A percentile compares a stretch with the other conserved stretches of the same genome.
These are phyloP conservation scores for Megaceryle torquata DNA, from an alignment of 2,113 vertebrate genomes.

Conservation along the genomic window DNA sequence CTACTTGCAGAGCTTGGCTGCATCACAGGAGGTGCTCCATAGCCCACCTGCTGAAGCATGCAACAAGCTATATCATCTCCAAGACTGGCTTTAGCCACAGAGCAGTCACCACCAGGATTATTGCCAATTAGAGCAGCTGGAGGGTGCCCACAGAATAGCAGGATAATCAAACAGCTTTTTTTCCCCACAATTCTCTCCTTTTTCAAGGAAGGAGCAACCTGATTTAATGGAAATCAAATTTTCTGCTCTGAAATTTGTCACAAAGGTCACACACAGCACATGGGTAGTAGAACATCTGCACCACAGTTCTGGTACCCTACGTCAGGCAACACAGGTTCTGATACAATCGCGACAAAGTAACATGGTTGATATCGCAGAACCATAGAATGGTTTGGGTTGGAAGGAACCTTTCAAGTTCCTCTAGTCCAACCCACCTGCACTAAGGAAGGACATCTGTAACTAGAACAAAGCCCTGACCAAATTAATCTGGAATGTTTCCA, in stretches of 20 bases:
- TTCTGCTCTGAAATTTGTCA: not conserved
- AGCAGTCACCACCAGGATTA: not conserved
- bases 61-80: not conserved
- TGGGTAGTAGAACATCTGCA: too few relatives aligned
- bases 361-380: not conserved
- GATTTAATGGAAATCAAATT: not conserved
- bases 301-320: fast-evolving
- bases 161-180: not conserved
- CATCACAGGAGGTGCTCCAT: not conserved
- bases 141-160: not conserved
- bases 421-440: not conserved
- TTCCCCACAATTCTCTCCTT: too few relatives aligned
- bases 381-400: not conserved
- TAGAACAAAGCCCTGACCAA: not conserved
- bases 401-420: not conserved
- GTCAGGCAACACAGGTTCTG: not conserved
- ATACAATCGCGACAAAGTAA: fast-evolving
- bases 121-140: not conserved
- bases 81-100: not conserved
- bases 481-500: not conserved
- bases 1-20: not conserved
- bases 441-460: not conserved
- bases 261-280: too few relatives aligned
- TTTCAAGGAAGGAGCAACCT: not conserved
- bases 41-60: not conserved